A percentile compares a stretch with the other conserved stretches of the same genome.
Conservation (phyloP, 2,888 invertebrate genomes). For the Carcina quercana region DNA sequence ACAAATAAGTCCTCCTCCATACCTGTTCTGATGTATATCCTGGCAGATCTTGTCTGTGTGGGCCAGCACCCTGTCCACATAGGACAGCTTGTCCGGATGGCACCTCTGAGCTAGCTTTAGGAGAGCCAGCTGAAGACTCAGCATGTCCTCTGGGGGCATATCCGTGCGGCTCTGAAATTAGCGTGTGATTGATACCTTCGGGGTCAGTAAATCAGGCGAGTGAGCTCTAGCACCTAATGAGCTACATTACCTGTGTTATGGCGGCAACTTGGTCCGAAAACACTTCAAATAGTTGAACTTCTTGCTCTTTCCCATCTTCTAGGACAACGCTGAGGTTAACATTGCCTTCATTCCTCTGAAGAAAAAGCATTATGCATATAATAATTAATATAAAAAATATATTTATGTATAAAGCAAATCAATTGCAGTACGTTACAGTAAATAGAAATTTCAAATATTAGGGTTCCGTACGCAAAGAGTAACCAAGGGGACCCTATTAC, state of each 20-base stretch:
- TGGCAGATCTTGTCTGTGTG: slow-evolving; percentile 94
- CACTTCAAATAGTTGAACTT: slow-evolving; percentile 97
- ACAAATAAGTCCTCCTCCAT: no score
- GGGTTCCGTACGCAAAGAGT: no score
- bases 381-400: no score
- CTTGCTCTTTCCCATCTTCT: slow-evolving; percentile 79
- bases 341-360: slow-evolving; percentile 62
- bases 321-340: slow-evolving; percentile 66
- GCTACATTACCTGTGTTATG: slow-evolving; percentile 84
- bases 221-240: not conserved
- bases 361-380: no score
- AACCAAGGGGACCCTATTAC: no score
- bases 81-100: slow-evolving; percentile 95
- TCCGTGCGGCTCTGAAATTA: slow-evolving; percentile 92
- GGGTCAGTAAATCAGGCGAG: not conserved
- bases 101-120: slow-evolving; percentile 97
- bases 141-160: slow-evolving; percentile 96
- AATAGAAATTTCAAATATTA: no score
- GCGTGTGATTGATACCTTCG: not conserved
- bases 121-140: slow-evolving; percentile 94
- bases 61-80: slow-evolving; percentile 95
- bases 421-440: no score
- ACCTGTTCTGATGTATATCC: slow-evolving; percentile 90
- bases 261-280: slow-evolving; percentile 98
- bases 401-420: no score